Evolutionary conservation across 2,113 vertebrate species (phyloP), one percentile per base, ranked within the genome.

Genomic region (Desmodus rotundus): DNA sequence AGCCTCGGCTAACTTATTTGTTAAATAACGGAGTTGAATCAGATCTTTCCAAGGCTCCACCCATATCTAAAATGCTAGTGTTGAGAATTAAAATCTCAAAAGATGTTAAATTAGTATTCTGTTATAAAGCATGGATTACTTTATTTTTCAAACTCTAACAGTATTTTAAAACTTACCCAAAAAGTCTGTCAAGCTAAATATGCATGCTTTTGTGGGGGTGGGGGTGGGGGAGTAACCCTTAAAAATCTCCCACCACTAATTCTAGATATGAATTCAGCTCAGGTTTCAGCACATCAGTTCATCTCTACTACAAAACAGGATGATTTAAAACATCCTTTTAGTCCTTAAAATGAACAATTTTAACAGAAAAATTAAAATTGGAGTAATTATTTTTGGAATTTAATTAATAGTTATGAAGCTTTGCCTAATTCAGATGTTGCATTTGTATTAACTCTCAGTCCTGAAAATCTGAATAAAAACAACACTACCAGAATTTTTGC

Each of bases 291-390:
- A 80, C 0, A 31, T 47, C 22, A 38, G 22, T 54, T 67, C 70
- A 91, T 77, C 33, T 94, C 38, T 19, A 87, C 28, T 93, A 89
- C 14, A 78, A 96, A 89, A 87, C 28, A 83, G 22, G 70, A 86
- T 77, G 43, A 95, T 58, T 90, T 86, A 82, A 89, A 95, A 88
- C 20, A 80, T 92, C 45, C 43, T 22, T 65, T 73, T 70, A 67
- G 19, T n/a, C n/a, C 38, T 92, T 54, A 50, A 58, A 93, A 85
- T 95, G 31, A 90, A 38, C 15, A 58, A 8, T 33, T 72, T 68
- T 28, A 68, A 88, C 31, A 78, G 54, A 89, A 97, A 96, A 92
- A 36, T 80, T 67, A 95, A 43, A 94, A 61, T 38, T 36, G 14
- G 68, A 90, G 65, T 82, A 54, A 86, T 58, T 24, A 4, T 82